phyloP scores from a whole-genome alignment of 2,113 vertebrate genomes.

The Sialia sialis region DNA sequence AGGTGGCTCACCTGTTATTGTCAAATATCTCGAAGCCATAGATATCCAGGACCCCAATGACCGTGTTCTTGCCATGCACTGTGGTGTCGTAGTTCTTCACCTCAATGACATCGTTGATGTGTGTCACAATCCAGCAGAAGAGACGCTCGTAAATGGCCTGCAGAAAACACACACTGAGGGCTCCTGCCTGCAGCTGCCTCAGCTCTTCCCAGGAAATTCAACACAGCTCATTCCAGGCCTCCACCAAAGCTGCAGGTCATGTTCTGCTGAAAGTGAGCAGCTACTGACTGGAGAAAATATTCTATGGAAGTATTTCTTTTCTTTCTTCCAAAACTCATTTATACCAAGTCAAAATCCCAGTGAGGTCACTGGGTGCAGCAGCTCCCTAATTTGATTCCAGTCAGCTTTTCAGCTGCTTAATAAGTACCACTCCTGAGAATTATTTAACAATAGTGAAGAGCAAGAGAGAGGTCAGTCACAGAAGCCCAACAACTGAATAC shows the following conservation, averaged over 20 bases:
- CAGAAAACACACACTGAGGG: neutral
- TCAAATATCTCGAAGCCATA: slow-evolving; percentile 99
- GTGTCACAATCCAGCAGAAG: slow-evolving; percentile 96
- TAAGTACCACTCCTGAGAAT: neutral
- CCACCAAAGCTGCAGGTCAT: neutral
- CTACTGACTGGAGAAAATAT: neutral
- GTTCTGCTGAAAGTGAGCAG: neutral
- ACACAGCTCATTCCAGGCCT: neutral
- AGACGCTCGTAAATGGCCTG: slow-evolving; percentile 97
- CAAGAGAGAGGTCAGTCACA: neutral
- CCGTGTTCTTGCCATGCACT: slow-evolving; percentile 93
- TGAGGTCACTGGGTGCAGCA: neutral
- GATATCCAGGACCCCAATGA: slow-evolving; percentile 97
- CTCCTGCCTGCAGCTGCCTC: neutral
- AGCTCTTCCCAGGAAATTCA: neutral
- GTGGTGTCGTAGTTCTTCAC: slow-evolving; percentile 89
- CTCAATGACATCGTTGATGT: slow-evolving; percentile 93
- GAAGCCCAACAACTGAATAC: neutral
- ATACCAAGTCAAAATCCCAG: neutral
- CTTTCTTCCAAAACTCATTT: neutral
- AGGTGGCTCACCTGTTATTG: slow-evolving; percentile 86
- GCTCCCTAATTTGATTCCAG: neutral
- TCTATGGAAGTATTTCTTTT: neutral
- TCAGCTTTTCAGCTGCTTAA: neutral
- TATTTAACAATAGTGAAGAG: neutral